A percentile compares a stretch with the other conserved stretches of the same genome.
phyloP scores from a whole-genome alignment of 2,113 vertebrate genomes.

The Syrrhaptes paradoxus region DNA sequence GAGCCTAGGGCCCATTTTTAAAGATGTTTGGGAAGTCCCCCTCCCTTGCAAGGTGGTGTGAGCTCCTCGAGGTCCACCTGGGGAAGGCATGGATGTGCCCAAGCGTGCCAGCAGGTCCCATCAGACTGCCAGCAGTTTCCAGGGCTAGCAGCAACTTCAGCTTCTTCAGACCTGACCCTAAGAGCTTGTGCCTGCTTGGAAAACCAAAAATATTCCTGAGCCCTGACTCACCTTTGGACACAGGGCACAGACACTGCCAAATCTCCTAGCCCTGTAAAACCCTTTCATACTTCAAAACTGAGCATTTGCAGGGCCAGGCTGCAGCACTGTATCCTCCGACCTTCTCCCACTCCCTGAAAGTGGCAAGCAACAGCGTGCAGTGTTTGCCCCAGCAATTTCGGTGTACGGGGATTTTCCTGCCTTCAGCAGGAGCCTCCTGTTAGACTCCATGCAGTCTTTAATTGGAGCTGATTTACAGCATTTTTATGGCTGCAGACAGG shows the following conservation, averaged over 20 bases:
- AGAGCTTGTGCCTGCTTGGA: not conserved
- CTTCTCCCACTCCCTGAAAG: not conserved
- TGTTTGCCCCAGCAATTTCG: not conserved
- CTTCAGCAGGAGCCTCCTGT: not conserved
- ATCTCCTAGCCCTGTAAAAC: not conserved
- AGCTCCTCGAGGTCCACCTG: not conserved
- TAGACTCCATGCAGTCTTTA: not conserved
- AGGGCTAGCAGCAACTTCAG: not conserved
- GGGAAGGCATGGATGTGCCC: not conserved
- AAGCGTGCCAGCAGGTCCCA: not conserved
- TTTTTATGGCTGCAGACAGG: constrained; percentile 57
- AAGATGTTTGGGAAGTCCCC: too few species aligned
- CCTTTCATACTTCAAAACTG: not conserved
- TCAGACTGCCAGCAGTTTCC: not conserved
- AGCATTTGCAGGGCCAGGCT: not conserved
- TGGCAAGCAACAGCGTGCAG: fast-evolving
- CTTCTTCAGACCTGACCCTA: not conserved
- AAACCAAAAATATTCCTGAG: not conserved
- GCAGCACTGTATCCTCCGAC: not conserved
- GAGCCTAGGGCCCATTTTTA: too few species aligned
- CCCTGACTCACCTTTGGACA: not conserved
- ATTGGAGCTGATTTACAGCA: constrained; percentile 36
- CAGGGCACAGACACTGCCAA: not conserved
- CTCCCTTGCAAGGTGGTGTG: not conserved
- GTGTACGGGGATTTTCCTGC: not conserved